These are phyloP conservation scores for Lucilia sericata DNA, from an alignment of 1,140 invertebrate species.

Conservation along the genomic window DNA sequence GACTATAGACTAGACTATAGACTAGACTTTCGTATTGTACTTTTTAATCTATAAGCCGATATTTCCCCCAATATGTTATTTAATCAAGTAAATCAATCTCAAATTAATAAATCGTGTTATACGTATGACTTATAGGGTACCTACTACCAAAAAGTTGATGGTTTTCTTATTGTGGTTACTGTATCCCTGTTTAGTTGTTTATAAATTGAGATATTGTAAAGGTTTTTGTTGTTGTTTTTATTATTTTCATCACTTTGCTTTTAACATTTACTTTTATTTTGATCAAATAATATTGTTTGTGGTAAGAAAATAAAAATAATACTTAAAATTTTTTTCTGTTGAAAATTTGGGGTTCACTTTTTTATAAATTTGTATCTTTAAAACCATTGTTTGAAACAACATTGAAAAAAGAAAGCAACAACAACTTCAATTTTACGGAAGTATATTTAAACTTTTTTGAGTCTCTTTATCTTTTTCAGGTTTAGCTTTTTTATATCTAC, in stretches of 20 bases:
- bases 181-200: neutral
- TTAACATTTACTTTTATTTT: neutral
- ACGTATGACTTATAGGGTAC: neutral
- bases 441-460: constrained; percentile 22
- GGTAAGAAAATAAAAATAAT: constrained; percentile 6
- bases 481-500: neutral
- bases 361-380: neutral
- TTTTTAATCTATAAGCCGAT: too few species aligned
- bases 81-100: too few species aligned
- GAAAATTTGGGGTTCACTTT: neutral
- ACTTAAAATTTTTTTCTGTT: neutral
- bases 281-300: constrained; percentile 13
- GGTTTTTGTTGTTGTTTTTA: neutral
- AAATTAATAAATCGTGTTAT: too few species aligned
- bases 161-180: neutral
- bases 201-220: neutral
- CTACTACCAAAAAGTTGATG: neutral
- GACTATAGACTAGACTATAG: too few species aligned
- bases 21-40: too few species aligned
- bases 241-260: neutral
- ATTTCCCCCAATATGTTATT: too few species aligned
- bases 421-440: neutral
- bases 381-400: too few species aligned
- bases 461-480: neutral
- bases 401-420: neutral